Evolutionary conservation across 2,113 vertebrate genomes (phyloP).

Genomic region (Condylura cristata): DNA sequence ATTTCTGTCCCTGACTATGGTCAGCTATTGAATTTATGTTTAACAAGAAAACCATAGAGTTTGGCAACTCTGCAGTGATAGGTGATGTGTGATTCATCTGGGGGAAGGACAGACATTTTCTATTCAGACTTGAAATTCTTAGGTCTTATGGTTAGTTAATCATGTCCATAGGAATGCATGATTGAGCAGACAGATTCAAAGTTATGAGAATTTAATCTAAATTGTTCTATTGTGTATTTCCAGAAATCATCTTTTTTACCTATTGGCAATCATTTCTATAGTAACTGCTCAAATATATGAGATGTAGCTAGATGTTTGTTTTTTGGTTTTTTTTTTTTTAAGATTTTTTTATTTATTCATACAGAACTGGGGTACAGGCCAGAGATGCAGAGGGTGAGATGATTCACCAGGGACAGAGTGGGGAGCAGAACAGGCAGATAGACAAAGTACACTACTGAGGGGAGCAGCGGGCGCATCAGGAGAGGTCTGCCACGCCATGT

Average conservation of each 20-base stretch:
- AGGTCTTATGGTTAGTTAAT: conserved; percentile 59
- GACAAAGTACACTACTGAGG: too few species aligned
- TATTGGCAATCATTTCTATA: conserved; percentile 52
- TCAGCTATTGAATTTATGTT: conserved; percentile 78
- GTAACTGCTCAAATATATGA: not conserved
- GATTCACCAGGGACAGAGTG: too few species aligned
- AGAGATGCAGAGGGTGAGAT: too few species aligned
- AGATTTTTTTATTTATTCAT: too few species aligned
- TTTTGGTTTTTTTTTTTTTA: not conserved
- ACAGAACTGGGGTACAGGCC: too few species aligned
- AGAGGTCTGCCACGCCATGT: too few species aligned
- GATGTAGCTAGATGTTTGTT: conserved; percentile 17
- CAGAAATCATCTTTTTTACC: conserved; percentile 55
- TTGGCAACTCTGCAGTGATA: conserved; percentile 73
- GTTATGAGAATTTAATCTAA: conserved; percentile 51
- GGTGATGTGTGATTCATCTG: conserved; percentile 80
- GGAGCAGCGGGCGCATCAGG: too few species aligned
- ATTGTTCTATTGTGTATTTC: conserved; percentile 57
- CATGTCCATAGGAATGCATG: conserved; percentile 54
- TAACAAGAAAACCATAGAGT: conserved; percentile 70
- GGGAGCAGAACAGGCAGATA: too few species aligned
- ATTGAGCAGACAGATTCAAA: conserved; percentile 67
- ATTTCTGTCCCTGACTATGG: conserved; percentile 71
- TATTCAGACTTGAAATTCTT: conserved; percentile 57
- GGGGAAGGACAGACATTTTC: conserved; percentile 72